Conservation (phyloP, 2,113 vertebrate genomes). For the Petromus typicus region DNA sequence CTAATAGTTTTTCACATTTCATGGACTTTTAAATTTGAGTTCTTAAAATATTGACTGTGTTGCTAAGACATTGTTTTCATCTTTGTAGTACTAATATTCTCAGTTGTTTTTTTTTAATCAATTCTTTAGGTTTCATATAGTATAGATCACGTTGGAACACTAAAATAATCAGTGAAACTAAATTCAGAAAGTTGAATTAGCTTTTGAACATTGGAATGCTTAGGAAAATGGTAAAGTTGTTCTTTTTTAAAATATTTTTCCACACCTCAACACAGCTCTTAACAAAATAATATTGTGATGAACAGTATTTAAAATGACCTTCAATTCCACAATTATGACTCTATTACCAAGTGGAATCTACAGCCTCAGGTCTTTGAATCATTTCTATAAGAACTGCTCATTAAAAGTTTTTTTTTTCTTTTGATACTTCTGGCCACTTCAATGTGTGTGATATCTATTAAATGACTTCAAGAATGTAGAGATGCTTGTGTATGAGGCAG, state of each 20-base stretch:
- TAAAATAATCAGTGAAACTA: not conserved
- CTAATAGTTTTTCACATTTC: not conserved
- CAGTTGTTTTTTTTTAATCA: not conserved
- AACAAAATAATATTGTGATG: not conserved
- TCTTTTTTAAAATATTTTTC: not conserved
- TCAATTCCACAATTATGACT: not conserved
- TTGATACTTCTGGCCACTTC: not conserved
- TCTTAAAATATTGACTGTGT: not conserved
- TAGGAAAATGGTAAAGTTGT: not conserved
- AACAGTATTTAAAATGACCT: slow-evolving; percentile 5
- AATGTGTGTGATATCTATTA: not conserved
- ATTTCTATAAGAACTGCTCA: not conserved
- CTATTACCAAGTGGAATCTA: not conserved
- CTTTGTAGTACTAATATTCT: not conserved
- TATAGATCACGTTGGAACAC: not conserved
- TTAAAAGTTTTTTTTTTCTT: not conserved
- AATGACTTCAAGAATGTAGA: not conserved
- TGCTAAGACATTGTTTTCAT: not conserved
- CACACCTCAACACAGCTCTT: not conserved
- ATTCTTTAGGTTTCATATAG: not conserved
- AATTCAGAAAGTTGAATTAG: not conserved
- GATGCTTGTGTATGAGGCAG: not conserved
- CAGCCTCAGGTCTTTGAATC: not conserved
- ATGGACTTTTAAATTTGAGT: not conserved
- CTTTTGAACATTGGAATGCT: not conserved